phyloP scores from a whole-genome alignment of 2,888 invertebrate species.

The Chymomyza procnemis region DNA sequence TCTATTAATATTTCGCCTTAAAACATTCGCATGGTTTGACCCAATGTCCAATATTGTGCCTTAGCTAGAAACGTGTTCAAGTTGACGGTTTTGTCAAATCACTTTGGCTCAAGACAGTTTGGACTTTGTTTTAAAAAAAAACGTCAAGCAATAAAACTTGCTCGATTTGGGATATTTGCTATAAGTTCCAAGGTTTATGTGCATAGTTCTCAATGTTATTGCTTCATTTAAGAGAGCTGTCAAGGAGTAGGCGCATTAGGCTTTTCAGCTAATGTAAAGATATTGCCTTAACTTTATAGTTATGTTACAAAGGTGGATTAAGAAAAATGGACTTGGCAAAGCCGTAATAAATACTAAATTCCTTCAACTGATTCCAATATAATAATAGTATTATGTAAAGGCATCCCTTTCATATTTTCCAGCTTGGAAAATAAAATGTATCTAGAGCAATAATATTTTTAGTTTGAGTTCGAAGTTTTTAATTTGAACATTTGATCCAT shows the following conservation, averaged over 20 bases:
- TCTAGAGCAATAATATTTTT: no score
- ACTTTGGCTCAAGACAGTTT: neutral
- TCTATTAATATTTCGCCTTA: slow-evolving; percentile 70
- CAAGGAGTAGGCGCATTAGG: neutral
- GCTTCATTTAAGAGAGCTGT: slow-evolving; percentile 1
- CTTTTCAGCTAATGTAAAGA: neutral
- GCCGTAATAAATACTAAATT: no score
- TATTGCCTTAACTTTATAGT: neutral
- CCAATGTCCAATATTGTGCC: neutral
- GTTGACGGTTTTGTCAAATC: neutral
- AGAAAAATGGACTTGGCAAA: no score
- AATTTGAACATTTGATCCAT: no score
- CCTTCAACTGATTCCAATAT: no score
- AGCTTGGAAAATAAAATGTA: no score
- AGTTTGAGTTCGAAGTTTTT: no score
- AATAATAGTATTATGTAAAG: no score
- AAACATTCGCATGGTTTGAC: slow-evolving; percentile 2
- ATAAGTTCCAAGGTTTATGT: neutral
- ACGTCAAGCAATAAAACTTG: neutral
- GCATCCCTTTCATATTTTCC: no score
- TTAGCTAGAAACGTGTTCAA: neutral
- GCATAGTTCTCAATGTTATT: neutral
- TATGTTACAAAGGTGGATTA: slow-evolving; percentile 16
- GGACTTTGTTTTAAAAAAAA: neutral
- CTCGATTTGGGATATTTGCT: neutral